Evolutionary conservation across 2,888 invertebrate species (phyloP).

Genomic region (Tetragnatha montana): DNA sequence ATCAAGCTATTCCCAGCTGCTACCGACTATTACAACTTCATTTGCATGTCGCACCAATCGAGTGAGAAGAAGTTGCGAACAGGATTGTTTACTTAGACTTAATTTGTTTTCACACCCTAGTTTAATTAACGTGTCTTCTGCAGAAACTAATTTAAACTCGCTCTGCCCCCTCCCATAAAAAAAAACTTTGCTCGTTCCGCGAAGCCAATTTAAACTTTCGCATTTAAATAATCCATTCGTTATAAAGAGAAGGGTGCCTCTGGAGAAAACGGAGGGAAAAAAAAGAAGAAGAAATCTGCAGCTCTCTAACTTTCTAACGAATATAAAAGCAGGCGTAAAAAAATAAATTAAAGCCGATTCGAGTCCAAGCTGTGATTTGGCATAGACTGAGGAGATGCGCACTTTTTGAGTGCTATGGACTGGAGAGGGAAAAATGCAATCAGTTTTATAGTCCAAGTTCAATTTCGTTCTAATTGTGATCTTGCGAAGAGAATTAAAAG

Average conservation of each 20-base stretch:
- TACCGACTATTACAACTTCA: neutral
- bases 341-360: neutral
- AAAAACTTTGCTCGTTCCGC: neutral
- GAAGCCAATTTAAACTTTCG: conserved; percentile 55
- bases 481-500: conserved; percentile 53
- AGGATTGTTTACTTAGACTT: neutral
- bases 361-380: neutral
- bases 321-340: neutral
- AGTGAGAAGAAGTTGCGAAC: neutral
- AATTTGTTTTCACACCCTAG: neutral
- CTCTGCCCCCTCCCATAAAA: neutral
- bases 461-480: conserved; percentile 63
- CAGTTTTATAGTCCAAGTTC: conserved; percentile 53
- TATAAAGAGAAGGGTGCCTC: neutral
- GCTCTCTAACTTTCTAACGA: neutral
- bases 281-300: neutral
- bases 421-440: conserved; percentile 23
- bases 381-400: neutral
- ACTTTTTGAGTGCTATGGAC: too few species aligned
- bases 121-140: conserved; percentile 33
- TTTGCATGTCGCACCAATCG: neutral
- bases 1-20: neutral
- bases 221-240: conserved; percentile 44
- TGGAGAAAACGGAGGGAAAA: too few species aligned
- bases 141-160: conserved; percentile 39